These are phyloP conservation scores for Artibeus jamaicensis DNA, from an alignment of 2,797 vertebrate genomes.

Conservation along the genomic window DNA sequence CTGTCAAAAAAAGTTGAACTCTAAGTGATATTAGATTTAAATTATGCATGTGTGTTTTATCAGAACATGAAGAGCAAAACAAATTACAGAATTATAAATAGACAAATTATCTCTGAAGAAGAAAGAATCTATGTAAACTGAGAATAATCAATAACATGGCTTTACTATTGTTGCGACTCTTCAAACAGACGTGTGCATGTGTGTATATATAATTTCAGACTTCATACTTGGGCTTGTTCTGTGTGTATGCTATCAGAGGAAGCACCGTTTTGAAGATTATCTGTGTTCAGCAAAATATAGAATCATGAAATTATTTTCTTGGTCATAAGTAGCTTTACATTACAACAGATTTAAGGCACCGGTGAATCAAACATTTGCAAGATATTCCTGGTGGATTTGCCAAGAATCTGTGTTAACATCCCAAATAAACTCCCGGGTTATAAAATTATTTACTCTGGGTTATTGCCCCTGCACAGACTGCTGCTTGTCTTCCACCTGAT, in stretches of 20 bases:
- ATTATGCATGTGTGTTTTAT: conserved; percentile 66
- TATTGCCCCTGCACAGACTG: conserved; percentile 54
- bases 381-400: conserved; percentile 71
- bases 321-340: conserved; percentile 74
- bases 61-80: conserved; percentile 52
- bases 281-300: neutral
- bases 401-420: conserved; percentile 70
- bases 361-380: conserved; percentile 46
- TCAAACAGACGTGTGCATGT: neutral
- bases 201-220: neutral
- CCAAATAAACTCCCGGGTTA: conserved; percentile 64
- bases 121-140: neutral
- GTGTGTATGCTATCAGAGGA: neutral
- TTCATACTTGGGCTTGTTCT: neutral
- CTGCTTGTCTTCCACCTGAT: conserved; percentile 26
- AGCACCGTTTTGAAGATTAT: conserved; percentile 12
- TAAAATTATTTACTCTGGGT: conserved; percentile 67
- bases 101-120: conserved; percentile 52
- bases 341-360: conserved; percentile 64
- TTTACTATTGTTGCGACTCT: neutral
- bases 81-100: conserved; percentile 53
- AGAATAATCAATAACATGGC: neutral
- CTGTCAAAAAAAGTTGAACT: conserved; percentile 52
- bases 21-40: conserved; percentile 60
- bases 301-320: conserved; percentile 68